These are phyloP conservation scores for Zaprionus capensis DNA, from an alignment of 1,140 invertebrate species.

Conservation along the genomic window DNA sequence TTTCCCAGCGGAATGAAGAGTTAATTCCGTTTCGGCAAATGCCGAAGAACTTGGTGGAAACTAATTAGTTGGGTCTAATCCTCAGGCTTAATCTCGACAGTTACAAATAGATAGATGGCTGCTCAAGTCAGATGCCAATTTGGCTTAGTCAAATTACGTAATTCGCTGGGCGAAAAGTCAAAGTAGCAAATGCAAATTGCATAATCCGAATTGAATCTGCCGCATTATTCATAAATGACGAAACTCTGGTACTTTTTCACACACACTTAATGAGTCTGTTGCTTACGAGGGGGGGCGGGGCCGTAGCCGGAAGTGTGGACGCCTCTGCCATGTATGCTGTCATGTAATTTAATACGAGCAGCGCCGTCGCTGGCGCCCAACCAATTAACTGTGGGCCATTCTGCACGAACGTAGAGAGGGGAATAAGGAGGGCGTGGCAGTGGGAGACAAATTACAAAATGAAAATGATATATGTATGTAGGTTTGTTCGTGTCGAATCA, in stretches of 20 bases:
- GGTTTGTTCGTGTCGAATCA: constrained; percentile 1
- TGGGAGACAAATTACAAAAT: constrained; percentile 77
- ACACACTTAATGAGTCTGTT: constrained; percentile 62
- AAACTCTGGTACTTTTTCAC: constrained; percentile 26
- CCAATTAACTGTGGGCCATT: constrained; percentile 77
- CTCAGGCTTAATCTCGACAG: background rate
- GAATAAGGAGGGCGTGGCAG: background rate
- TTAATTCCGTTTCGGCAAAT: background rate
- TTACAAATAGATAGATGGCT: background rate
- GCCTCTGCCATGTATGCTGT: constrained; percentile 64
- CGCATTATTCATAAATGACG: constrained; percentile 62
- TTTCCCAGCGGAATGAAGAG: background rate
- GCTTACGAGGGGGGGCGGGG: background rate
- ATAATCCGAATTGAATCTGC: constrained; percentile 50
- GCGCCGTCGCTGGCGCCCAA: constrained; percentile 54
- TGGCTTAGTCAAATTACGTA: background rate
- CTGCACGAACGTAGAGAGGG: constrained; percentile 41
- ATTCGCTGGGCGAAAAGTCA: constrained; percentile 20
- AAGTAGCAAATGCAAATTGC: constrained; percentile 51
- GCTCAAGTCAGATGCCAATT: background rate
- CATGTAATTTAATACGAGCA: constrained; percentile 76
- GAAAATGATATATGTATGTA: constrained; percentile 74
- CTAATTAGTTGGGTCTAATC: constrained; percentile 2
- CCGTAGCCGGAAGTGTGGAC: background rate
- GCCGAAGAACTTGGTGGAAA: background rate